Evolutionary conservation across 2,113 vertebrate genomes (phyloP).

Genomic region (Dicrurus megarhynchus): DNA sequence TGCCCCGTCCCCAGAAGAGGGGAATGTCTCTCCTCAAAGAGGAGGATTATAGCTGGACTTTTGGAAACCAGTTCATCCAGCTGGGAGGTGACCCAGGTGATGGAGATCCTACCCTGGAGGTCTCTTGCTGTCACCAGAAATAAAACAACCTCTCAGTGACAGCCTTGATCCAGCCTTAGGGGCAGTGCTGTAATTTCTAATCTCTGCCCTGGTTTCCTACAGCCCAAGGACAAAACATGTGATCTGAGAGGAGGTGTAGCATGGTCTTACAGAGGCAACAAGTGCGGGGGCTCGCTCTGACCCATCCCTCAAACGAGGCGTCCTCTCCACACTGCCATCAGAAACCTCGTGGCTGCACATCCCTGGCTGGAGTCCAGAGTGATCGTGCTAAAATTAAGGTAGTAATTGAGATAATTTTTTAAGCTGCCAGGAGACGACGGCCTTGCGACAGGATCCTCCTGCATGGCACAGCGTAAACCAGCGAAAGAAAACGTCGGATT

Average conservation of each 20-base stretch:
- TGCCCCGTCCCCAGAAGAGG: accelerated
- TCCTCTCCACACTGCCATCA: not conserved
- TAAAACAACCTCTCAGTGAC: not conserved
- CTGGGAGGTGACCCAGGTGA: not conserved
- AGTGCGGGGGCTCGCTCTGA: not conserved
- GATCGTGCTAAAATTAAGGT: not conserved
- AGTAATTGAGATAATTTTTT: not conserved
- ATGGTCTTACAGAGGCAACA: not conserved
- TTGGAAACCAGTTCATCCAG: not conserved
- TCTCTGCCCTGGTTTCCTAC: not conserved
- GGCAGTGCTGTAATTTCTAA: not conserved
- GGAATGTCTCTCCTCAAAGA: not conserved
- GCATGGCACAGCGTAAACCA: not conserved
- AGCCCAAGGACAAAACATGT: not conserved
- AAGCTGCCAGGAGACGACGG: accelerated
- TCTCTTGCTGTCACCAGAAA: not conserved
- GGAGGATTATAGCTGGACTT: not conserved
- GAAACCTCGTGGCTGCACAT: accelerated
- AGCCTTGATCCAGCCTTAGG: not conserved
- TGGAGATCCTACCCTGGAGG: not conserved
- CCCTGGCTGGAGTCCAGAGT: not conserved
- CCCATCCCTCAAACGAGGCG: not conserved
- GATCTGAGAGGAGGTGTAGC: not conserved
- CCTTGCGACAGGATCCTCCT: not conserved
- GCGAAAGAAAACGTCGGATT: not conserved